phyloP scores from a whole-genome alignment of 2,797 vertebrate genomes.

The Anguilla obscura region DNA sequence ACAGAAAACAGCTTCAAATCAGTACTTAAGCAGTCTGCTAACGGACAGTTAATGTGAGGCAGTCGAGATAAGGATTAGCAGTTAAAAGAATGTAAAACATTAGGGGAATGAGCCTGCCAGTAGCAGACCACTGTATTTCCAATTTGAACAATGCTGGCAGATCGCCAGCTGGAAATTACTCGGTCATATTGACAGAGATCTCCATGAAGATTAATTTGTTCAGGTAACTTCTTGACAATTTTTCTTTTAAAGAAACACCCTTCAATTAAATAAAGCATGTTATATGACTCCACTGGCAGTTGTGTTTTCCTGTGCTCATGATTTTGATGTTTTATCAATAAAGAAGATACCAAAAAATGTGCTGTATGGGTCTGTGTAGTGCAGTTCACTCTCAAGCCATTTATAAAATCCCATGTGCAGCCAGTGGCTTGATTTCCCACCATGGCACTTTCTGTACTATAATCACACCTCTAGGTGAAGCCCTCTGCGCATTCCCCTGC shows the following conservation, averaged over 20 bases:
- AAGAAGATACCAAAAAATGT: not conserved
- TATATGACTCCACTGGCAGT: not conserved
- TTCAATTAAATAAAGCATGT: not conserved
- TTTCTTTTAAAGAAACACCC: not conserved
- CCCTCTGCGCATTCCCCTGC: not conserved
- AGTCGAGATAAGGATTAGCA: not conserved
- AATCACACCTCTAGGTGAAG: not conserved
- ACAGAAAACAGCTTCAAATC: conserved; percentile 11
- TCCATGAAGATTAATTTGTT: not conserved
- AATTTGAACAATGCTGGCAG: not conserved
- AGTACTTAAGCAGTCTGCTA: not conserved
- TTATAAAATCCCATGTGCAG: not conserved
- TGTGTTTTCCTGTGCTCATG: not conserved
- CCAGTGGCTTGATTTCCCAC: not conserved
- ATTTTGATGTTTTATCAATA: not conserved
- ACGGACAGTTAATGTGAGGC: not conserved
- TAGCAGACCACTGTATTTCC: not conserved
- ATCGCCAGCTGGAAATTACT: not conserved
- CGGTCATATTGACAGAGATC: not conserved
- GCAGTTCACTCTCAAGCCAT: not conserved
- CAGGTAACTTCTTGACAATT: not conserved
- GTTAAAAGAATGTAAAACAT: not conserved
- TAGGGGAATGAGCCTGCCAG: not conserved
- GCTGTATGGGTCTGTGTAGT: not conserved
- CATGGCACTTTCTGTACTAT: not conserved